These are phyloP conservation scores for Callocephalon fimbriatum DNA, from an alignment of 2,113 vertebrate species.

Conservation along the genomic window DNA sequence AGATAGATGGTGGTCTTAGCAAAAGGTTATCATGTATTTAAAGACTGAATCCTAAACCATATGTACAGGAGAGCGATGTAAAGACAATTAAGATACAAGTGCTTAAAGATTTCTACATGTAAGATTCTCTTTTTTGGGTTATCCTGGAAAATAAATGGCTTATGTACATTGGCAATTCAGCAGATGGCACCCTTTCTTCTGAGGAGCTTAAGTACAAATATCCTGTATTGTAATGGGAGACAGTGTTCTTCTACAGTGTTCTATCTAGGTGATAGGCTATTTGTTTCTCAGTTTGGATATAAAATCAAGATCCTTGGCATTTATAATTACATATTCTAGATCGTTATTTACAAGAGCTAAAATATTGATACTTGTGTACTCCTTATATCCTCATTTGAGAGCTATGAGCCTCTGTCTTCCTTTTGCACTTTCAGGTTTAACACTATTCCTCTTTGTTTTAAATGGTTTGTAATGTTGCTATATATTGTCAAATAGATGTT, in stretches of 20 bases:
- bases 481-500: not conserved
- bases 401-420: not conserved
- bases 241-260: rapidly evolving
- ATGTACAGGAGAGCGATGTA: not conserved
- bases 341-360: not conserved
- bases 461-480: not conserved
- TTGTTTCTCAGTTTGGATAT: not conserved
- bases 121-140: not conserved
- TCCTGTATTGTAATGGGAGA: not conserved
- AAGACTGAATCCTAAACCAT: not conserved
- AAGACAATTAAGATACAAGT: not conserved
- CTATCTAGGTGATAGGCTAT: not conserved
- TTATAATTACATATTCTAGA: not conserved
- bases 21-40: not conserved
- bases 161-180: not conserved
- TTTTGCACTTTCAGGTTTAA: not conserved
- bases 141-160: not conserved
- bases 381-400: not conserved
- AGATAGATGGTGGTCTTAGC: not conserved
- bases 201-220: not conserved
- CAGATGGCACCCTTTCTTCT: not conserved
- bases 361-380: not conserved
- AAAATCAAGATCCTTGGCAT: not conserved
- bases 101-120: not conserved
- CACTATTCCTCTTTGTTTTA: not conserved